Conservation (phyloP, 2,797 vertebrate species). For the Neosilurus mollespiculum region DNA sequence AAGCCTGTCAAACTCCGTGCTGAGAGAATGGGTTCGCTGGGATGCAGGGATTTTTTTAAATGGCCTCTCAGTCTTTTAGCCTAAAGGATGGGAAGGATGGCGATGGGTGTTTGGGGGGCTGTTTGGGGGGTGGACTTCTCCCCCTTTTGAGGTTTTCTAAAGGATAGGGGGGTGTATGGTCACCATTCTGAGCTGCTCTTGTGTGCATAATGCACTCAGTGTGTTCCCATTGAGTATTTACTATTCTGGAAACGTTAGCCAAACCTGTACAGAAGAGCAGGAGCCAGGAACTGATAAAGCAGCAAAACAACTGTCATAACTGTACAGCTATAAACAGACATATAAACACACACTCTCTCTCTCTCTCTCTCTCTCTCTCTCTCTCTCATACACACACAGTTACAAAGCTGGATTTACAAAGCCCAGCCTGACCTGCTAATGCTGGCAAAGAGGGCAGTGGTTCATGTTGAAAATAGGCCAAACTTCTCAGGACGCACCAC, state of each 20-base stretch:
- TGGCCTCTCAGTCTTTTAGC: constrained; percentile 8
- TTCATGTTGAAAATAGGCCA: constrained; percentile 43
- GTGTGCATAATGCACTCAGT: constrained; percentile 19
- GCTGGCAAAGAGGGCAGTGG: constrained; percentile 37
- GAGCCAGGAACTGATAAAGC: constrained; percentile 9
- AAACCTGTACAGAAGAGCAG: constrained; percentile 14
- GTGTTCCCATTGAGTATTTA: neutral
- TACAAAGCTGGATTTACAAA: neutral
- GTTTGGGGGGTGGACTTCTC: neutral
- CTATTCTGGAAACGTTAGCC: neutral
- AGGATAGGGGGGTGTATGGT: neutral
- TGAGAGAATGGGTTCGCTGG: constrained; percentile 28
- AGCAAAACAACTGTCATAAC: neutral
- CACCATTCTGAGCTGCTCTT: constrained; percentile 9
- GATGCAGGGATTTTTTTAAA: constrained; percentile 10
- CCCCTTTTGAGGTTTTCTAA: constrained; percentile 14
- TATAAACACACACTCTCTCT: constrained; percentile 4
- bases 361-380: neutral
- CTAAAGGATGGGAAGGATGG: neutral
- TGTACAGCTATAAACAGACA: neutral
- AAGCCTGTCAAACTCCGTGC: constrained; percentile 15
- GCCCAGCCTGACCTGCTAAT: constrained; percentile 43
- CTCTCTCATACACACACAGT: constrained; percentile 5
- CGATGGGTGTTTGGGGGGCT: neutral
- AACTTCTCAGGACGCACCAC: constrained; percentile 38